These are phyloP conservation scores for Rhizoglyphus robini DNA, from an alignment of 1,140 invertebrate genomes.

Conservation along the genomic window DNA sequence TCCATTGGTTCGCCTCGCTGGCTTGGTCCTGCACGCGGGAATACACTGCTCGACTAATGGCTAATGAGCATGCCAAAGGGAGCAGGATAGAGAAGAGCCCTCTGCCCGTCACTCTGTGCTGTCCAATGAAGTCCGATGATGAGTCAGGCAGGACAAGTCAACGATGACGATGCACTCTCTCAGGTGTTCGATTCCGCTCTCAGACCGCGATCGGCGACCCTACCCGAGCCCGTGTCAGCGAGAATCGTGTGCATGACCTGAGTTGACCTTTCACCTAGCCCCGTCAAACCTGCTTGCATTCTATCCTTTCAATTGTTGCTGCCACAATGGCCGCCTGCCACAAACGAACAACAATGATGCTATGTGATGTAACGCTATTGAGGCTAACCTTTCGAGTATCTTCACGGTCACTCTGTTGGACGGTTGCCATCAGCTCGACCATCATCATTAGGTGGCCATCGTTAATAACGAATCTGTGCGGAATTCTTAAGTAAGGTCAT, in stretches of 20 bases:
- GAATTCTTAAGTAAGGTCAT: no score
- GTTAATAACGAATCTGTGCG: background rate
- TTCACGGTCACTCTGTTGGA: no score
- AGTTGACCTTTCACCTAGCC: background rate
- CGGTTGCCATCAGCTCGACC: background rate
- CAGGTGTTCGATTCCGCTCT: no score
- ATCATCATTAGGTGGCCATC: background rate
- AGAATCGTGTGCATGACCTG: background rate
- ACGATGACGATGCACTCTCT: no score
- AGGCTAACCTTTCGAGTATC: no score
- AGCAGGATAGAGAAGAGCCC: no score
- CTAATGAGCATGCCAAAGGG: background rate
- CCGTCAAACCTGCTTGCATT: background rate
- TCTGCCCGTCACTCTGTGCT: no score
- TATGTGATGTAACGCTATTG: conserved; percentile 1
- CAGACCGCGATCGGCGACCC: no score
- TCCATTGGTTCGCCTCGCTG: background rate
- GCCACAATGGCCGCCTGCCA: background rate
- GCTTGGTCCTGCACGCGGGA: background rate
- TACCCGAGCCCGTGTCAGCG: background rate
- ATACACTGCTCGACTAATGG: background rate
- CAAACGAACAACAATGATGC: background rate
- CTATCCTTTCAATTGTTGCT: conserved; percentile 13
- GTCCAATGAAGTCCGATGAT: no score
- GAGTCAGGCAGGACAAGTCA: no score